Percentiles rank a stretch among this genome's conserved stretches.
phyloP scores from a whole-genome alignment of 2,888 invertebrate genomes.

The Lacanobia oleracea region DNA sequence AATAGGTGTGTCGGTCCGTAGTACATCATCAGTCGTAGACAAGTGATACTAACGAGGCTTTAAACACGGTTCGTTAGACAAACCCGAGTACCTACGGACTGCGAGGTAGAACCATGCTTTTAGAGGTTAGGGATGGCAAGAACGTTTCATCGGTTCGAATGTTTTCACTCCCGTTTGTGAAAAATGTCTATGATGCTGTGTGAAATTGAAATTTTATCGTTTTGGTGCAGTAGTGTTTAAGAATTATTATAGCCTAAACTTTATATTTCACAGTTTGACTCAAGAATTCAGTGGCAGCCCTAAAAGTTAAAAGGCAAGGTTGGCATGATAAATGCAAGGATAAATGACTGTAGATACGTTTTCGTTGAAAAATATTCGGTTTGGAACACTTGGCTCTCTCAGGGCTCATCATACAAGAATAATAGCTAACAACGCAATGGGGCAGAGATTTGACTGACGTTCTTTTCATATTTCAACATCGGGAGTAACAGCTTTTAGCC shows the following conservation, averaged over 20 bases:
- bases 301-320: slow-evolving; percentile 48
- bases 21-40: slow-evolving; percentile 71
- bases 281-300: slow-evolving; percentile 44
- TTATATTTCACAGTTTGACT: background rate
- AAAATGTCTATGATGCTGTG: background rate
- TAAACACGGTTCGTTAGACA: slow-evolving; percentile 77
- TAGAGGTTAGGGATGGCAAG: slow-evolving; percentile 50
- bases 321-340: slow-evolving; percentile 68
- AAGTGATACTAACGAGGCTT: slow-evolving; percentile 79
- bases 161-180: background rate
- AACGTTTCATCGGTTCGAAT: background rate
- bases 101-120: slow-evolving; percentile 39
- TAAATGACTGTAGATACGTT: slow-evolving; percentile 66
- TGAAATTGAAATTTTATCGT: background rate
- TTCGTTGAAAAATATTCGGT: slow-evolving; percentile 60
- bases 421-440: slow-evolving; percentile 46
- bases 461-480: slow-evolving; percentile 44
- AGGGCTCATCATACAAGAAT: slow-evolving; percentile 54
- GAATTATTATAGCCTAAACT: background rate
- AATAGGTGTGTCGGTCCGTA: slow-evolving; percentile 45
- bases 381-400: slow-evolving; percentile 58
- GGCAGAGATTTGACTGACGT: slow-evolving; percentile 48
- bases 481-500: slow-evolving; percentile 5
- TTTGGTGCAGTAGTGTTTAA: background rate
- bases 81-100: slow-evolving; percentile 61